A percentile compares a stretch with the other conserved stretches of the same genome.
phyloP scores from a whole-genome alignment of 2,113 vertebrate genomes.

The Mastomys natalensis region DNA sequence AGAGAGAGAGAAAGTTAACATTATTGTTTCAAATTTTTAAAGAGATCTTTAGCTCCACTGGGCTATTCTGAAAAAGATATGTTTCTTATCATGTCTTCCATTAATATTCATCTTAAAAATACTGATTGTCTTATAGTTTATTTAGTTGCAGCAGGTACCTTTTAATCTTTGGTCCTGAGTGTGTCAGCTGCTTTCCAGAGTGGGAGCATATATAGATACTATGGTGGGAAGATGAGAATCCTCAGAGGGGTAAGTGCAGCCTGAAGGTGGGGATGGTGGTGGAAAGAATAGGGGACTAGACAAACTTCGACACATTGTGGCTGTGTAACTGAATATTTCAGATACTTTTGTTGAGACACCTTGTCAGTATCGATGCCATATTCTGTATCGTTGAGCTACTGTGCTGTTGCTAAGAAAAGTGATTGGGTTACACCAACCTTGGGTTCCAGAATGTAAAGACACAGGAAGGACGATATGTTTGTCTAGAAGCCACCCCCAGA shows the following conservation, averaged over 20 bases:
- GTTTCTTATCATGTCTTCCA: neutral
- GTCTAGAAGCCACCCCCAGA: neutral
- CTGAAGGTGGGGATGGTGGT: neutral
- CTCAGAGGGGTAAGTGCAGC: neutral
- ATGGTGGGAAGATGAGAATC: accelerated
- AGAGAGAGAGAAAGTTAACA: neutral
- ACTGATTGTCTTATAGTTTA: neutral
- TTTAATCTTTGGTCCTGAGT: neutral
- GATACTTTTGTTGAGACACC: neutral
- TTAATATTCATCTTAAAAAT: neutral
- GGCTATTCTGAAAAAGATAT: neutral
- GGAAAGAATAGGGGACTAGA: neutral
- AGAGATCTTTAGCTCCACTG: neutral
- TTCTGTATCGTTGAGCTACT: neutral
- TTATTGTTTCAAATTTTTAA: neutral
- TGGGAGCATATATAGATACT: neutral
- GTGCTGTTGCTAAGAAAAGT: neutral
- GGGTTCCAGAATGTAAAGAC: neutral
- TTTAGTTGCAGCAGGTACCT: neutral
- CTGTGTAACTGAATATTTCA: neutral
- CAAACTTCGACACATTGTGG: neutral
- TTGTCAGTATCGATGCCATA: neutral
- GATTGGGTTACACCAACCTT: neutral
- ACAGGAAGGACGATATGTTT: neutral
- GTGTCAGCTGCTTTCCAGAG: neutral